Conservation (phyloP, 2,797 vertebrate species). For the Lacerta agilis region DNA sequence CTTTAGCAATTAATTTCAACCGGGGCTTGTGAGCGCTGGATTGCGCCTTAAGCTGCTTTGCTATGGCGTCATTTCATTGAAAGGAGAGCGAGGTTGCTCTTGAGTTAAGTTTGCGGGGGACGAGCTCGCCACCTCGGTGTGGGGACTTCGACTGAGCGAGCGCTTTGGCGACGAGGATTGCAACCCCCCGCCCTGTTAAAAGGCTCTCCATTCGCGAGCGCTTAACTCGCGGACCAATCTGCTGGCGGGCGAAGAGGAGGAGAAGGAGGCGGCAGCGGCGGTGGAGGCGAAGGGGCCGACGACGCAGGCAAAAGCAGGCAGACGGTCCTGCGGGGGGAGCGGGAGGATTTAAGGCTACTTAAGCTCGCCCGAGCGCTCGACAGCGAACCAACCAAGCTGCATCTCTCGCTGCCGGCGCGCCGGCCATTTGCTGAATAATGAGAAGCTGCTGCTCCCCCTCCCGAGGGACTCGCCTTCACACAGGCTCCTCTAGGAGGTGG, state of each 20-base stretch:
- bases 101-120: constrained; percentile 21
- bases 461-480: constrained; percentile 21
- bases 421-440: constrained; percentile 72
- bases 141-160: constrained; percentile 17
- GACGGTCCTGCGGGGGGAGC: constrained; percentile 41
- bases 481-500: constrained; percentile 27
- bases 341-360: constrained; percentile 34
- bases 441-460: constrained; percentile 52
- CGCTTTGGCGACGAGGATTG: constrained; percentile 10
- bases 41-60: not conserved
- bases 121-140: not conserved
- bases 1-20: not conserved
- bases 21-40: not conserved
- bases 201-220: not conserved
- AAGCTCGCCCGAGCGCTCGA: constrained; percentile 37
- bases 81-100: not conserved
- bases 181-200: not conserved
- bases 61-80: not conserved
- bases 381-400: constrained; percentile 47
- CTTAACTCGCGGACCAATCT: constrained; percentile 33
- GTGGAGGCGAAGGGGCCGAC: constrained; percentile 6
- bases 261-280: not conserved
- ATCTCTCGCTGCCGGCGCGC: constrained; percentile 47
- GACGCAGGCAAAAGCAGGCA: constrained; percentile 17
- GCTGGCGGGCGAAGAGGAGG: not conserved